Base-by-base conservation (phyloP, 2,113 vertebrate genomes). In the Peromyscus leucopus region DNA sequence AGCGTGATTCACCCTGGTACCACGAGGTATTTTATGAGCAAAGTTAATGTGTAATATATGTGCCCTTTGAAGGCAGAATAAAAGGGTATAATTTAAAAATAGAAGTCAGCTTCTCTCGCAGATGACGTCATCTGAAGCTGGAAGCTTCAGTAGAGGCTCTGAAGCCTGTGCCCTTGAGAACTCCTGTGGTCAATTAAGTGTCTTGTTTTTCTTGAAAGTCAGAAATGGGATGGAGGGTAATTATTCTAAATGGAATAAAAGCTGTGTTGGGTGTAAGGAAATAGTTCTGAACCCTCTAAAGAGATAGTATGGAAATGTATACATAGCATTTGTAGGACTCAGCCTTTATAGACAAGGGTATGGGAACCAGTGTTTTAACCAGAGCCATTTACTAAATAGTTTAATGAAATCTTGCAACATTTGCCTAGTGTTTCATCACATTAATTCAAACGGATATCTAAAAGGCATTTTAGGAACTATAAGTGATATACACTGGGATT, bases 121-220 rank as follows among this genome's bases (percentile, higher is more conserved):
- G 98, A 98, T 99, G 97, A 98, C 98, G 89, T 99, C 98, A 98
- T 98, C 97, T 88, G 83, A 93, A 96, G 91, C 93, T 95, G 90
- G 94, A 96, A 95, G 85, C 98, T 95, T 97, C 86, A 72, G 95
- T 96, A 93, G 91, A 97, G 89, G 96, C 96, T 93, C 75, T 80
- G 95, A 96, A 98, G 97, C 94, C 46, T 78, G 61, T 95, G 96
- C 97, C 97, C 98, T 98, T 98, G 98, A 98, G 93, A 93, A 86
- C 96, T 98, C 95, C 87, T 98, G 97, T 98, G 93, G 95, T 98
- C 97, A 96, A 93, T 98, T 98, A 97, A 96, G 92, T 95, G 88
- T 91, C 97, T 97, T 98, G 97, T 98, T 98, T 98, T 98, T 98
- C 98, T 96, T 96, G 94, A 93, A 82, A 97, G 87, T 96, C 94